Evolutionary conservation across 2,113 vertebrate species (phyloP).

Genomic region (Ceratotherium simum): DNA sequence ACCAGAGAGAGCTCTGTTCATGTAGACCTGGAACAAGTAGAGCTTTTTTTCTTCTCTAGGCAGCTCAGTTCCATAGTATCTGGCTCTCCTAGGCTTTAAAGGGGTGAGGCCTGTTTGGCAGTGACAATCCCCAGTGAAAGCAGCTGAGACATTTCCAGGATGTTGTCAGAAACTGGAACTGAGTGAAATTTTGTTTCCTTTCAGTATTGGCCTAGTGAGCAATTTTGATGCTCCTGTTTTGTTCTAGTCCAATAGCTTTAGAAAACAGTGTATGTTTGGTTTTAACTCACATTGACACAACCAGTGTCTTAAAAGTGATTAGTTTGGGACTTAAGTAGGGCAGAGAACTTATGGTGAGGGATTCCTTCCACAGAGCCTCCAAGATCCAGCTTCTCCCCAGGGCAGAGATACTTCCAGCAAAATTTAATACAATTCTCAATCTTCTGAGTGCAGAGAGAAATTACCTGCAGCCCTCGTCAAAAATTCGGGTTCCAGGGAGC

Average conservation of each 20-base stretch:
- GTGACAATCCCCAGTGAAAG: not conserved
- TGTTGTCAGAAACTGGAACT: not conserved
- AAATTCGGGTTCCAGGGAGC: not conserved
- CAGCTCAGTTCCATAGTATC: not conserved
- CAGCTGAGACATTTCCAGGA: not conserved
- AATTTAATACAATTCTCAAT: constrained; percentile 14
- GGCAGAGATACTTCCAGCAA: not conserved
- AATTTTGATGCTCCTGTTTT: not conserved
- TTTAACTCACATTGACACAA: not conserved
- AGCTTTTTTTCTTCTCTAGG: not conserved
- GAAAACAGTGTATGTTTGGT: not conserved
- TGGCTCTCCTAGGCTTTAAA: not conserved
- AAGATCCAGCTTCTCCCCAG: not conserved
- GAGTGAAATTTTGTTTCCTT: not conserved
- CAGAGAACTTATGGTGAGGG: not conserved
- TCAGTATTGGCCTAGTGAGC: not conserved
- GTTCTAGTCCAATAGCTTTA: not conserved
- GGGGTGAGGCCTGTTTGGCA: not conserved
- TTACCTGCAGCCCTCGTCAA: not conserved
- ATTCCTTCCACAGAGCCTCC: not conserved
- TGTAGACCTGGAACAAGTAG: not conserved
- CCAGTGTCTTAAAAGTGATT: not conserved
- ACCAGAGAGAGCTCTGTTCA: not conserved
- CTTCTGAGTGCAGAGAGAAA: not conserved
- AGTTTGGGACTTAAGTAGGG: not conserved